phyloP scores from a whole-genome alignment of 2,888 invertebrate genomes.

The Galerucella calmariensis region DNA sequence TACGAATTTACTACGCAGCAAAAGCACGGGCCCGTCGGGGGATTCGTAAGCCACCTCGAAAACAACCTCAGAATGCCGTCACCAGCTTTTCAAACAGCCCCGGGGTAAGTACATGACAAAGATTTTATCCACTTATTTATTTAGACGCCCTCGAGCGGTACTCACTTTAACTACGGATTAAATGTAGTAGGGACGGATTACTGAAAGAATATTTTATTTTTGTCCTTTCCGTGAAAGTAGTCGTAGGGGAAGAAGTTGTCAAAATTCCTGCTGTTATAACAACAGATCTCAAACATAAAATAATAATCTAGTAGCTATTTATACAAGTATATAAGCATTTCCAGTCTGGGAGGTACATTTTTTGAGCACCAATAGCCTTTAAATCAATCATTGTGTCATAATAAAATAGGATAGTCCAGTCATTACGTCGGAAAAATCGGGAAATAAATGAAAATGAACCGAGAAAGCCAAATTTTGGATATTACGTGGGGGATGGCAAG shows the following conservation, averaged over 20 bases:
- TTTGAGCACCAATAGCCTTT: no score
- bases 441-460: no score
- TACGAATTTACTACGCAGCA: slow-evolving; percentile 97
- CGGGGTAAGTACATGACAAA: slow-evolving; percentile 41
- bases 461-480: no score
- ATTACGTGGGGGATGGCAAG: no score
- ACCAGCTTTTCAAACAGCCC: slow-evolving; percentile 63
- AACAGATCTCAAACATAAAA: background rate
- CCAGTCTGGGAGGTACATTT: no score
- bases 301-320: no score
- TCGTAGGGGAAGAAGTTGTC: background rate
- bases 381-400: no score
- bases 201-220: background rate
- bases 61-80: slow-evolving; percentile 65
- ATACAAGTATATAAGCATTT: no score
- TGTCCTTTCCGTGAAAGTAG: background rate
- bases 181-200: background rate
- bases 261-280: background rate
- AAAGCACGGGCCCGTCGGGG: slow-evolving; percentile 90
- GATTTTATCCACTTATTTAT: slow-evolving; percentile 27
- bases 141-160: slow-evolving; percentile 15
- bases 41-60: slow-evolving; percentile 83
- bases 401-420: no score
- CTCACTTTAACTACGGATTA: slow-evolving; percentile 2
- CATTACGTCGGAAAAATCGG: no score